phyloP scores from a whole-genome alignment of 2,113 vertebrate species.

The Pituophis catenifer region DNA sequence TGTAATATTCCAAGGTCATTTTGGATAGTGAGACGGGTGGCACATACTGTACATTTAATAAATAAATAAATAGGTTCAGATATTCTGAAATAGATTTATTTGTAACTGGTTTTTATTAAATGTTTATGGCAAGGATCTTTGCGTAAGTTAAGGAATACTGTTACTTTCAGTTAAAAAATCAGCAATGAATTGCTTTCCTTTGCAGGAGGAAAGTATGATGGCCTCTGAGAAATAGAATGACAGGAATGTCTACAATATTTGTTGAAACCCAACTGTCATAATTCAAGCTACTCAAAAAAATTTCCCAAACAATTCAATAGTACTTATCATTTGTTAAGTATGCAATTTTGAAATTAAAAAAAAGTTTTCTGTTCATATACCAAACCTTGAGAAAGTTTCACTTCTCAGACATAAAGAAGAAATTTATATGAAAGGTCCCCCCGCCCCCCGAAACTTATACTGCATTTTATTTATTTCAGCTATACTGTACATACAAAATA shows the following conservation, averaged over 20 bases:
- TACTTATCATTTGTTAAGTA: not conserved
- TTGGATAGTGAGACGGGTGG: not conserved
- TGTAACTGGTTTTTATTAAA: not conserved
- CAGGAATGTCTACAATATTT: not conserved
- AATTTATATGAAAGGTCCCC: not conserved
- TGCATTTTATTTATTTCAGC: not conserved
- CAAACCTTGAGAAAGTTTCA: not conserved
- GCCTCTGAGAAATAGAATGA: not conserved
- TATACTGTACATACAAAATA: not conserved
- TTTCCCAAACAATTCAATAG: not conserved
- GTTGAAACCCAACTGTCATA: not conserved
- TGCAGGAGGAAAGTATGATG: not conserved
- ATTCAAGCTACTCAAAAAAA: not conserved
- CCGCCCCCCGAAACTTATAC: not conserved
- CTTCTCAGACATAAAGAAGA: not conserved
- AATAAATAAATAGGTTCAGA: not conserved
- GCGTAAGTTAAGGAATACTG: not conserved
- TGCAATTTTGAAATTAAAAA: not conserved
- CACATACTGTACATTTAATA: not conserved
- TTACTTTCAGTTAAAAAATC: not conserved
- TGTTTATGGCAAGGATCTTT: not conserved
- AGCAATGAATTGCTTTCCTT: not conserved
- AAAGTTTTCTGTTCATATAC: not conserved
- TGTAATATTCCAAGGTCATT: not conserved
- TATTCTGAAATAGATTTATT: not conserved